These are phyloP conservation scores for Nomada ruficornis DNA, from an alignment of 2,888 invertebrate genomes.

Conservation along the genomic window DNA sequence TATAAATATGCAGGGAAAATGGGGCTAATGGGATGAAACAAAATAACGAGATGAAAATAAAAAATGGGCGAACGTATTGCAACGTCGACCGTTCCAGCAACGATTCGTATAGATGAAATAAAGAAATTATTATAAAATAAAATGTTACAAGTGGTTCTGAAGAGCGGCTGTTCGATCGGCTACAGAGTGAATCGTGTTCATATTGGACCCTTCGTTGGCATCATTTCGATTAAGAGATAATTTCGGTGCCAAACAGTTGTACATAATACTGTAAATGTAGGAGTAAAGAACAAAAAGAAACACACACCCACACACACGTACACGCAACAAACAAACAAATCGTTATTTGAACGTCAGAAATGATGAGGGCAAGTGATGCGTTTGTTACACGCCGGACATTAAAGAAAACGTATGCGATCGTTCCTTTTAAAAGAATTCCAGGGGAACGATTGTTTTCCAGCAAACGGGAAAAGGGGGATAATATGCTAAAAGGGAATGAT, in stretches of 20 bases:
- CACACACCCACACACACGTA: slow-evolving; percentile 49
- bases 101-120: background rate
- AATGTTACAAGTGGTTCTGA: background rate
- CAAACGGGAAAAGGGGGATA: background rate
- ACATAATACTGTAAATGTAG: slow-evolving; percentile 82
- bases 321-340: slow-evolving; percentile 45
- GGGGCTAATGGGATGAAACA: too few relatives aligned
- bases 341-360: slow-evolving; percentile 35
- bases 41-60: slow-evolving; percentile 1
- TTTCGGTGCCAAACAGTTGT: slow-evolving; percentile 83
- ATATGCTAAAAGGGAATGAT: background rate
- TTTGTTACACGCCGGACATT: slow-evolving; percentile 38
- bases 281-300: slow-evolving; percentile 30
- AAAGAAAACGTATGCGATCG: slow-evolving; percentile 15
- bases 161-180: slow-evolving; percentile 22
- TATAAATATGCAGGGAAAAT: too few relatives aligned
- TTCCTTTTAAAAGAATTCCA: slow-evolving; percentile 5
- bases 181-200: slow-evolving; percentile 52
- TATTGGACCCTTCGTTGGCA: slow-evolving; percentile 66
- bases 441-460: background rate
- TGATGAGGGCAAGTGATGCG: slow-evolving; percentile 2
- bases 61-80: background rate
- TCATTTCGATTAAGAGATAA: slow-evolving; percentile 65
- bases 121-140: background rate
- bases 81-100: slow-evolving; percentile 19